Evolutionary conservation across 1,140 invertebrate genomes (phyloP), one percentile per base, ranked within the genome.

Genomic region (Drosophila trapezifrons): DNA sequence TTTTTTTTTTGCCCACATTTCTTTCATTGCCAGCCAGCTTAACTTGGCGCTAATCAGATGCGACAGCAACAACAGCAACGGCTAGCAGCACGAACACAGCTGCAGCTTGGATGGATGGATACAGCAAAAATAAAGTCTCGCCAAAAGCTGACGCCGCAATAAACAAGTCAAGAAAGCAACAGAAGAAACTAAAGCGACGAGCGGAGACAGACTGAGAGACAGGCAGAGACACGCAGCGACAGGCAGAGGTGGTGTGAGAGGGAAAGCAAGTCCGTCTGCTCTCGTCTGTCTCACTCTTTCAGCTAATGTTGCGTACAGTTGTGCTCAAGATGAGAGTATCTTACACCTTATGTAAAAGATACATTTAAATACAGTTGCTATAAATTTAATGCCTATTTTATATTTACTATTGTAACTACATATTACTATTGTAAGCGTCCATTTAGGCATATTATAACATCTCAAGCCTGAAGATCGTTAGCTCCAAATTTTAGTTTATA

Each of bases 91-190:
- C 40, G 38, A 62, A 63, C 42, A 66, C 62, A 27, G 63, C 37
- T 64, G 64, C 57, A 63, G 57, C 43, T 46, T 56, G 29, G 29
- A 32, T 51, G 47, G 25, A 51, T 52, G 49, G 22, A 51, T 60
- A 43, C 27, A 56, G 49, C 45, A 54, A 27, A 57, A 69, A 75
- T 70, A 58, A 66, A 65, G 80, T 85, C 81, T 85, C 81, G 81
- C 78, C 81, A 75, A 80, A 51, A 83, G 81, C 77, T 80, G 77
- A 79, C 65, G 77, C 81, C 81, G 81, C 81, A 72, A 72, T 76
- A 80, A 72, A 80, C 54, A 67, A 84, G 57, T 64, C 58, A 69
- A 66, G 52, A 76, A 72, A 60, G 59, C 47, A 73, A 76, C 32
- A 52, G 59, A 65, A 76, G 37, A 52, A 70, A 71, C 55, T 27